These are phyloP conservation scores for Rambutsinella grinnellia DNA, from an alignment of 2,888 invertebrate species.

Conservation along the genomic window DNA sequence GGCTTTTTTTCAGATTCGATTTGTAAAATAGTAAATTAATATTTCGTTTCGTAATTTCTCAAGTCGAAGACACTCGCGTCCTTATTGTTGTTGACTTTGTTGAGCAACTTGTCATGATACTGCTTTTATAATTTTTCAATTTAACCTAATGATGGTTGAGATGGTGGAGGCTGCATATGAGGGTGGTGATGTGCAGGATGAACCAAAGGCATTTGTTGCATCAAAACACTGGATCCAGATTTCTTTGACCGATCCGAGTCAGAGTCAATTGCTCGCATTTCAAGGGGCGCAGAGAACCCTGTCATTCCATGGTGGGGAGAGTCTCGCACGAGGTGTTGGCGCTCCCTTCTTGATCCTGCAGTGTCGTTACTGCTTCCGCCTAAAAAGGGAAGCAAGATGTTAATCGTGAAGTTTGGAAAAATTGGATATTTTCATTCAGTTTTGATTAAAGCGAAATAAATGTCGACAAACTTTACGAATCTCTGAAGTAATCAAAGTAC, in stretches of 20 bases:
- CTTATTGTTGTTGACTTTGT: no score
- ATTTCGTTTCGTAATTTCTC: no score
- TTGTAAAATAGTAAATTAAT: no score
- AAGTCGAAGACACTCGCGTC: no score
- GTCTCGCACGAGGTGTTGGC: slow-evolving; percentile 62
- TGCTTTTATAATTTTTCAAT: no score
- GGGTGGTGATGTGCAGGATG: slow-evolving; percentile 48
- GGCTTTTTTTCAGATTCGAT: no score
- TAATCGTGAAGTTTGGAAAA: background rate
- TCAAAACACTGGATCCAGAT: slow-evolving; percentile 64
- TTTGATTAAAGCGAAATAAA: background rate
- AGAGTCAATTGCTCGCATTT: slow-evolving; percentile 64
- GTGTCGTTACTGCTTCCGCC: slow-evolving; percentile 66
- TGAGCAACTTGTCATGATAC: slow-evolving; percentile 17
- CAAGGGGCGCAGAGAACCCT: slow-evolving; percentile 63
- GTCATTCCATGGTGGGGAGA: slow-evolving; percentile 63
- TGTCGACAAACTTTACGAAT: slow-evolving; percentile 51
- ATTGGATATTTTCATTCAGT: background rate
- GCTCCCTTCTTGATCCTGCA: slow-evolving; percentile 61
- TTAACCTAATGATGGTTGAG: slow-evolving; percentile 36
- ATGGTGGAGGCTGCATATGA: slow-evolving; percentile 36
- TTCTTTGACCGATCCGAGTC: slow-evolving; percentile 64
- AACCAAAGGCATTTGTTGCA: slow-evolving; percentile 58
- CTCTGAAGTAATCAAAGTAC: slow-evolving; percentile 22
- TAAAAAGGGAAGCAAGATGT: slow-evolving; percentile 10